phyloP scores from a whole-genome alignment of 2,888 invertebrate genomes.

The Clepsis dumicolana region DNA sequence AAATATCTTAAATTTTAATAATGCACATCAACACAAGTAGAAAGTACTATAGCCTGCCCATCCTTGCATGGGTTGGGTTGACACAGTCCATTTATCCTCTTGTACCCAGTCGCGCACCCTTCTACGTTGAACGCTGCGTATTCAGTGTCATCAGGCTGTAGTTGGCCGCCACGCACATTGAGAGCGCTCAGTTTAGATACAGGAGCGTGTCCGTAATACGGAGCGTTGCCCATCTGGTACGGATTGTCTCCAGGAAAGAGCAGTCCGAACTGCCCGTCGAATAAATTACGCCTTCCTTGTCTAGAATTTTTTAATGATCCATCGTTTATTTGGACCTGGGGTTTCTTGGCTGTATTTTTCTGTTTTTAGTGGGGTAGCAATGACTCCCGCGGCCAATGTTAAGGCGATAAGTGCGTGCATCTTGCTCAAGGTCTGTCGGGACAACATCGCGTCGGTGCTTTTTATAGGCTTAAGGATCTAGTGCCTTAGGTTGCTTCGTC shows the following conservation, averaged over 20 bases:
- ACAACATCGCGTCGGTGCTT: background rate
- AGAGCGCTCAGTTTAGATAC: too few relatives aligned
- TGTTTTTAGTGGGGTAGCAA: background rate
- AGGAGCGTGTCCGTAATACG: slow-evolving; percentile 29
- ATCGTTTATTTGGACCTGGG: too few relatives aligned
- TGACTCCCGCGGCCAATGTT: background rate
- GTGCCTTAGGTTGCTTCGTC: background rate
- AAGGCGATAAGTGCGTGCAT: background rate
- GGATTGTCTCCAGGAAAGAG: slow-evolving; percentile 2
- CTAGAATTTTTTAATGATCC: background rate
- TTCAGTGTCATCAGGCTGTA: background rate
- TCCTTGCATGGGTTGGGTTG: background rate
- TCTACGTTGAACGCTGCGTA: background rate
- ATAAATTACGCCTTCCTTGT: slow-evolving; percentile 9
- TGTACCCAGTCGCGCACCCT: background rate
- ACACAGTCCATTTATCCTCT: background rate
- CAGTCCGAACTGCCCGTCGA: slow-evolving; percentile 10
- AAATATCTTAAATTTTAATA: background rate
- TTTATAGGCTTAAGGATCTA: slow-evolving; percentile 7
- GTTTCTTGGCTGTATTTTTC: background rate
- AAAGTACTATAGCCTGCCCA: background rate
- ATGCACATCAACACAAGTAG: background rate
- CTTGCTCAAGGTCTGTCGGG: background rate
- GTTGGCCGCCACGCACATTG: background rate
- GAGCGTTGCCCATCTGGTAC: slow-evolving; percentile 16